A percentile compares a stretch with the other conserved stretches of the same genome.
Evolutionary conservation across 2,113 vertebrate genomes (phyloP).

Genomic region (Cololabis saira): DNA sequence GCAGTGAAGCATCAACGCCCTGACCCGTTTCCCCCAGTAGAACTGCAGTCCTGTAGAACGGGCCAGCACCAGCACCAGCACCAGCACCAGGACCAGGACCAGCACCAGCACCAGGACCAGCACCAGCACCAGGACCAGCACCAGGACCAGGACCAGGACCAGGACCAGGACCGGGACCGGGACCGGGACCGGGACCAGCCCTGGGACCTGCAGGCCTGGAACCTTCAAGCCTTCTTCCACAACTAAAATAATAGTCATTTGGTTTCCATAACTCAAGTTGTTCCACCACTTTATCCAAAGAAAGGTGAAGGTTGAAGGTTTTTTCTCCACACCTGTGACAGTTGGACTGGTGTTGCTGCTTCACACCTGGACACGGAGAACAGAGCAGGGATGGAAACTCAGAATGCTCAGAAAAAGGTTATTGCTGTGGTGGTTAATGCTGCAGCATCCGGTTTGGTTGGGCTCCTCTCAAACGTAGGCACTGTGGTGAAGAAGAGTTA

Average conservation of each 20-base stretch:
- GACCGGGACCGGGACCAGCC: too few relatives aligned
- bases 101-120: too few relatives aligned
- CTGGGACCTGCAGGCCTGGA: constrained; percentile 25
- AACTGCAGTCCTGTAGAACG: too few relatives aligned
- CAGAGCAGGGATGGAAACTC: constrained; percentile 28
- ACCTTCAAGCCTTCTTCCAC: constrained; percentile 6
- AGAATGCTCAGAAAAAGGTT: constrained; percentile 23
- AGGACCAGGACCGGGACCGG: too few relatives aligned
- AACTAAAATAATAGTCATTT: constrained; percentile 20
- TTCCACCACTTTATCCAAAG: constrained; percentile 22
- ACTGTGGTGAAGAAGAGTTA: constrained; percentile 94
- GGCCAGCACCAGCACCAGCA: constrained; percentile 19
- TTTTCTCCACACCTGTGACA: background rate
- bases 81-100: too few relatives aligned
- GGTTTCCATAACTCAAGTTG: constrained; percentile 20
- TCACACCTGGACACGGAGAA: constrained; percentile 33
- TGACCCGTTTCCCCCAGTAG: constrained; percentile 48
- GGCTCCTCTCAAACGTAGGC: constrained; percentile 87
- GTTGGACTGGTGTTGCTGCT: background rate
- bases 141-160: too few relatives aligned
- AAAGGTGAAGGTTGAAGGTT: background rate
- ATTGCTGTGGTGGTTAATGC: constrained; percentile 84
- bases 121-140: too few relatives aligned
- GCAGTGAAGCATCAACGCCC: constrained; percentile 60
- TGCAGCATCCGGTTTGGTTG: constrained; percentile 75